Percentiles rank a stretch among this genome's conserved stretches.
Conservation (phyloP, 2,888 invertebrate species). For the Spisula solida region DNA sequence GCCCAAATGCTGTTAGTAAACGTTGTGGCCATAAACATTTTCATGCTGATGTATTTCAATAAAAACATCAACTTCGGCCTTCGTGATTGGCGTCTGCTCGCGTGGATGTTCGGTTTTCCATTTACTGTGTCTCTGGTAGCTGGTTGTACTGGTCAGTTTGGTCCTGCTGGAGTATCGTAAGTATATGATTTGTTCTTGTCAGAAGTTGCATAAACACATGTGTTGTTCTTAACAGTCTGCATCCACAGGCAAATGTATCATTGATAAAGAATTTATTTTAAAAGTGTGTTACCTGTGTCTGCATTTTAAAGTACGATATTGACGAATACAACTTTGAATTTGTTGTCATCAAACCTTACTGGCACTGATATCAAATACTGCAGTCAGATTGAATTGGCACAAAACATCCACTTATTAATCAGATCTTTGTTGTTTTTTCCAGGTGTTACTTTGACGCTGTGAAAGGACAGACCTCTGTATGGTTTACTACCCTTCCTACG, state of each 20-base stretch:
- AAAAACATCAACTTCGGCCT: conserved; percentile 66
- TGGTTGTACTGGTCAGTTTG: conserved; percentile 62
- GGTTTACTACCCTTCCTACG: conserved; percentile 64
- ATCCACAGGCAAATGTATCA: too few species aligned
- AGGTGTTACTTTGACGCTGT: conserved; percentile 72
- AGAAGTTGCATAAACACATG: too few species aligned
- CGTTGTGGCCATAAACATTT: conserved; percentile 68
- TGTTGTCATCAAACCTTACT: too few species aligned
- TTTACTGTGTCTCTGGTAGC: conserved; percentile 65
- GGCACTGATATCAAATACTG: too few species aligned
- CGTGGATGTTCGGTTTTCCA: conserved; percentile 69
- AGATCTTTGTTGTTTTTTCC: conserved; percentile 25
- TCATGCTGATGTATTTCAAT: conserved; percentile 69
- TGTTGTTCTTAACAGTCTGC: too few species aligned
- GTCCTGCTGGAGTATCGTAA: conserved; percentile 40
- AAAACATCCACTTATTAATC: too few species aligned
- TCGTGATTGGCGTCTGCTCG: conserved; percentile 68
- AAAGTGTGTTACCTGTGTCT: too few species aligned
- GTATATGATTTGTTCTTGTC: not conserved
- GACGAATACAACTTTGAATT: too few species aligned
- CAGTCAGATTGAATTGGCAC: too few species aligned
- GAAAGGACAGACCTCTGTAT: conserved; percentile 62
- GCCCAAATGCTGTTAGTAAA: conserved; percentile 73
- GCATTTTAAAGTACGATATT: too few species aligned
- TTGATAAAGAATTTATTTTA: too few species aligned